These are phyloP conservation scores for Temnothorax nylanderi DNA, from an alignment of 1,140 invertebrate genomes.

Conservation along the genomic window DNA sequence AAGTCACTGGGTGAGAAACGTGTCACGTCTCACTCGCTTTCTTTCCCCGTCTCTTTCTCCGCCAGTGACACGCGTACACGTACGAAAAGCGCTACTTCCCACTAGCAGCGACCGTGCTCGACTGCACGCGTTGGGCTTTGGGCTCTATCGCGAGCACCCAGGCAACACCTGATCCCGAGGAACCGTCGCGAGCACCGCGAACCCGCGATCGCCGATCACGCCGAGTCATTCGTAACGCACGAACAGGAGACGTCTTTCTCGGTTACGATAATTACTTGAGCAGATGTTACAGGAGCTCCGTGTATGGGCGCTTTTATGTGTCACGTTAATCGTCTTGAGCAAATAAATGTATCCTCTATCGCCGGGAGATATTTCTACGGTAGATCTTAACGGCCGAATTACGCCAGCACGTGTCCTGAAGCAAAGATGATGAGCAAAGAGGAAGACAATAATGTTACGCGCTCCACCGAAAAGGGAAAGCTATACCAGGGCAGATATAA, in stretches of 20 bases:
- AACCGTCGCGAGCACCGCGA: neutral
- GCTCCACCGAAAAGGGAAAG: neutral
- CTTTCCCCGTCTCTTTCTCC: constrained; percentile 37
- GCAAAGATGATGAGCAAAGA: neutral
- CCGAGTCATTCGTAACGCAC: neutral
- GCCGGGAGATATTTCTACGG: neutral
- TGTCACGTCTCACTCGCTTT: constrained; percentile 33
- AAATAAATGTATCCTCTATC: neutral
- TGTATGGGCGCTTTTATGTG: neutral
- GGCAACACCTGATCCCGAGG: constrained; percentile 24
- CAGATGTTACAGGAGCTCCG: neutral
- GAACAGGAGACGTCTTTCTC: neutral
- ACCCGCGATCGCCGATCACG: neutral
- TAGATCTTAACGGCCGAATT: neutral
- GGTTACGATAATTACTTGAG: neutral
- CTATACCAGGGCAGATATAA: neutral
- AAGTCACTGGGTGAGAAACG: constrained; percentile 73
- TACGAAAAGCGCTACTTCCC: constrained; percentile 24
- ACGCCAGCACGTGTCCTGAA: neutral
- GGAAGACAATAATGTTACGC: neutral
- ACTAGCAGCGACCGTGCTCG: neutral
- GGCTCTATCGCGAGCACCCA: constrained; percentile 5
- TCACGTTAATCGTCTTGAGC: neutral
- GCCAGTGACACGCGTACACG: neutral
- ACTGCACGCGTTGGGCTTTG: neutral